Evolutionary conservation across 1,140 invertebrate genomes (phyloP).

Genomic region (Ceratosolen solmsi): DNA sequence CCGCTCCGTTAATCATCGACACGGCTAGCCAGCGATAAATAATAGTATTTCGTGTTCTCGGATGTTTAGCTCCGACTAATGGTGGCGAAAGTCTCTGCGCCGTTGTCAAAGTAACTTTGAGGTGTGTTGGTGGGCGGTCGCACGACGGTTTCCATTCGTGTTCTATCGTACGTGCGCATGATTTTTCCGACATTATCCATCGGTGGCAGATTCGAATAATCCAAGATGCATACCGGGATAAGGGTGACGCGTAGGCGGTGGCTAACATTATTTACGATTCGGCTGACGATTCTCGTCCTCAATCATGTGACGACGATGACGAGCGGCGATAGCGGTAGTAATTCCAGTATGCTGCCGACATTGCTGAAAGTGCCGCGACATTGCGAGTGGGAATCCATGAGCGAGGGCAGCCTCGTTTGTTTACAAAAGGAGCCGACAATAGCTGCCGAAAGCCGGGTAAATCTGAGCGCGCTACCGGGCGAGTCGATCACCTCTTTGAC

Average conservation of each 20-base stretch:
- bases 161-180: too few species aligned
- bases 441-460: background rate
- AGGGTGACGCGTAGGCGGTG: background rate
- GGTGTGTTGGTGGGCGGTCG: too few species aligned
- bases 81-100: too few species aligned
- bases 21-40: too few species aligned
- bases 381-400: constrained; percentile 41
- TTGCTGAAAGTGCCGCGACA: constrained; percentile 14
- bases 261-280: background rate
- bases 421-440: constrained; percentile 20
- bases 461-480: constrained; percentile 33
- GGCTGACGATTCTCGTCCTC: background rate
- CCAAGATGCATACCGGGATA: background rate
- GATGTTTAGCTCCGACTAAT: too few species aligned
- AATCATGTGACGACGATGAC: background rate
- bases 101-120: too few species aligned
- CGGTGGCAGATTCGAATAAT: too few species aligned
- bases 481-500: constrained; percentile 38
- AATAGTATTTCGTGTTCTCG: too few species aligned
- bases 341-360: background rate
- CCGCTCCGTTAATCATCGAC: too few species aligned
- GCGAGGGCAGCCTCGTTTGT: constrained; percentile 41
- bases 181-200: too few species aligned
- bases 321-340: background rate
- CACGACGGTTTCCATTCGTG: too few species aligned